Evolutionary conservation across 1,140 invertebrate species (phyloP).

Genomic region (Sinella curviseta): DNA sequence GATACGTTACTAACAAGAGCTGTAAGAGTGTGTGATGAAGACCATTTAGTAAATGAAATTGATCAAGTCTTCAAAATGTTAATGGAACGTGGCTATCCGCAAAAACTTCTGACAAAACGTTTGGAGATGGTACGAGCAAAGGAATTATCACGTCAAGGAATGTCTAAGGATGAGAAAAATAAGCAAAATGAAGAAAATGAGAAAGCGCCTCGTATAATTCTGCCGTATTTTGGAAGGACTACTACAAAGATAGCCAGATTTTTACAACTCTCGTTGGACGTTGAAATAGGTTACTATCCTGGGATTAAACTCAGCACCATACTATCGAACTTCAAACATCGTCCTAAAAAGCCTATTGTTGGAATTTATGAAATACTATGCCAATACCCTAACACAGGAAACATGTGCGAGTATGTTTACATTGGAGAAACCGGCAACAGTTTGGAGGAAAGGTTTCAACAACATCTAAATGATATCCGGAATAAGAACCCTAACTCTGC

Average conservation of each 20-base stretch:
- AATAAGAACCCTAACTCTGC: background rate
- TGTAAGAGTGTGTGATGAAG: constrained; percentile 25
- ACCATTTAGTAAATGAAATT: constrained; percentile 25
- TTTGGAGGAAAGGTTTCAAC: background rate
- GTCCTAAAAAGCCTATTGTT: background rate
- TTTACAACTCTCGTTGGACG: background rate
- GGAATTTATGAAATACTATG: background rate
- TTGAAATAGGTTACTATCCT: background rate
- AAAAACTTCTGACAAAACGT: background rate
- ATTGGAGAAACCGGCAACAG: background rate
- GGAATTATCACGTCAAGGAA: background rate
- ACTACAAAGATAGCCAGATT: background rate
- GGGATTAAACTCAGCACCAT: background rate
- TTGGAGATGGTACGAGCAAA: background rate
- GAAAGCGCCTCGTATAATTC: background rate
- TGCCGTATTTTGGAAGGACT: background rate
- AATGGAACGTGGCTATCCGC: background rate
- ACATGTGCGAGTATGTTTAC: background rate
- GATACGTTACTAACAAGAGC: constrained; percentile 15
- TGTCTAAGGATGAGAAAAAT: background rate
- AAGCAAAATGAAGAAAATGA: background rate
- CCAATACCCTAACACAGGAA: background rate
- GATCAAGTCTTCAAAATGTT: background rate
- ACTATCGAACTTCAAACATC: background rate
- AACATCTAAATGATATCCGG: background rate